Percentiles rank a stretch among this genome's conserved stretches.
phyloP scores from a whole-genome alignment of 2,113 vertebrate genomes.

The Mobula hypostoma region DNA sequence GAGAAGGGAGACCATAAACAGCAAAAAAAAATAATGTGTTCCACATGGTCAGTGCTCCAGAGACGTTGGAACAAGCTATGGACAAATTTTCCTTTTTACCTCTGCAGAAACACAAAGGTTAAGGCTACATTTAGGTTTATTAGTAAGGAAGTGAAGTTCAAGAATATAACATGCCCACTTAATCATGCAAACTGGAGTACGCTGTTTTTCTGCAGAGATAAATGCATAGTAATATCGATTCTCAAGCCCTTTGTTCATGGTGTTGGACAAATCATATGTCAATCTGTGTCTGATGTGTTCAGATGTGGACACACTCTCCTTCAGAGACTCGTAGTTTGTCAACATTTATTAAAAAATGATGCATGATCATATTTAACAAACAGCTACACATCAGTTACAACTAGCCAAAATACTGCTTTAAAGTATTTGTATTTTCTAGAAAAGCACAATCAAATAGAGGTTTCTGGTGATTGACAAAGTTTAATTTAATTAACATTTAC shows the following conservation, averaged over 20 bases:
- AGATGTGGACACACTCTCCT: neutral
- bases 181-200: slow-evolving; percentile 30
- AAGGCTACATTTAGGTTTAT: neutral
- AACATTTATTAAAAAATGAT: slow-evolving; percentile 20
- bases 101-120: neutral
- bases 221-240: slow-evolving; percentile 9
- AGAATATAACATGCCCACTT: slow-evolving; percentile 9
- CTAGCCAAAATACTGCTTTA: neutral
- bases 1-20: slow-evolving; percentile 36
- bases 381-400: slow-evolving; percentile 27
- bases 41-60: neutral
- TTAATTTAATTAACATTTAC: neutral
- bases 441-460: neutral
- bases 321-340: slow-evolving; percentile 16
- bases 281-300: neutral
- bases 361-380: slow-evolving; percentile 2
- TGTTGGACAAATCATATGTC: slow-evolving; percentile 29
- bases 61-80: neutral
- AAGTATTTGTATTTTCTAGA: neutral
- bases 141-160: slow-evolving; percentile 23
- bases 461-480: neutral
- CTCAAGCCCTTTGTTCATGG: slow-evolving; percentile 25
- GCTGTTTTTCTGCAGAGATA: slow-evolving; percentile 1
- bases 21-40: neutral
- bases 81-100: slow-evolving; percentile 26